Evolutionary conservation across 2,888 invertebrate genomes (phyloP).

Genomic region (Gari tellinella): DNA sequence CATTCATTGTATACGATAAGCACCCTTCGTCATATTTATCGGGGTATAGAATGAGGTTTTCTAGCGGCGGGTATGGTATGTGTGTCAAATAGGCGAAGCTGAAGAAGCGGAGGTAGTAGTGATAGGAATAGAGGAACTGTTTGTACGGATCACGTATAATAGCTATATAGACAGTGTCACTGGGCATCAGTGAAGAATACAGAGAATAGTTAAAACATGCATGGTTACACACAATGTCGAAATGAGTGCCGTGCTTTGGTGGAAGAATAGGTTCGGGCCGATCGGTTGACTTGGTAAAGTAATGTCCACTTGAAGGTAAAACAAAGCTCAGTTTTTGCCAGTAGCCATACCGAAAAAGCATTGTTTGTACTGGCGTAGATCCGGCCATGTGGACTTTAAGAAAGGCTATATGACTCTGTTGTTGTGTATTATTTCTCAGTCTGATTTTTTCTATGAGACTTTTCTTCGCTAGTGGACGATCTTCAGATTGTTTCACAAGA

Average conservation of each 20-base stretch:
- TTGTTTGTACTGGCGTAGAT: constrained; percentile 10
- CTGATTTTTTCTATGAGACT: too few relatives aligned
- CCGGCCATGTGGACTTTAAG: constrained; percentile 14
- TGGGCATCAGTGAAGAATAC: constrained; percentile 13
- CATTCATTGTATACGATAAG: constrained; percentile 15
- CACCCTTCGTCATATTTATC: constrained; percentile 4
- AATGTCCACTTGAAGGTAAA: constrained; percentile 4
- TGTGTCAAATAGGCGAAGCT: constrained; percentile 3
- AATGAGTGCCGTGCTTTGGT: not conserved
- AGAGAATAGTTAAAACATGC: constrained; percentile 15
- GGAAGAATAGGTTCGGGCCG: constrained; percentile 2
- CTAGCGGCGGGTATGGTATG: constrained; percentile 3
- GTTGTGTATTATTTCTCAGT: too few relatives aligned
- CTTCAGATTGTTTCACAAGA: too few relatives aligned
- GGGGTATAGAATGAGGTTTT: constrained; percentile 8
- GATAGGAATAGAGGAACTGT: constrained; percentile 9
- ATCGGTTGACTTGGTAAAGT: constrained; percentile 1
- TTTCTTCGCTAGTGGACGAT: too few relatives aligned
- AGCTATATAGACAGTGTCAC: constrained; percentile 13
- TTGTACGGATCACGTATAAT: constrained; percentile 10
- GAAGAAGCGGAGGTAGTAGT: constrained; percentile 4
- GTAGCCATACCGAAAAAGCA: constrained; percentile 13
- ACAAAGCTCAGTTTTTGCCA: constrained; percentile 4
- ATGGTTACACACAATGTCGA: constrained; percentile 19
- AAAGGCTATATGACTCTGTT: constrained; percentile 4